Base-by-base conservation (phyloP, 2,888 invertebrate species). In the Chymomyza caudatula region DNA sequence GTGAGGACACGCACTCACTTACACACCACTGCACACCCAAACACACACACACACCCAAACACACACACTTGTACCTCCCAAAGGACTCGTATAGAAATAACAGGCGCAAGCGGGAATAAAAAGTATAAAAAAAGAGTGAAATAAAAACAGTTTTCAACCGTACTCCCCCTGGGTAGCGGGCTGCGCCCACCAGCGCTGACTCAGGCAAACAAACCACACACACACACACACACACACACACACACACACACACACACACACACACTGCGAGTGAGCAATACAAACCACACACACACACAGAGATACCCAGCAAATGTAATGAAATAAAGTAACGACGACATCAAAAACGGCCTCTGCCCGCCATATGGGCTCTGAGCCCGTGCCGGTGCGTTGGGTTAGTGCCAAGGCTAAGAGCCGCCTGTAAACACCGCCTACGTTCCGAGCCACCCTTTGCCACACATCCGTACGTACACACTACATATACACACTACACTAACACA, bases 241-340 rank as follows among this genome's bases (percentile, higher is more conserved):
- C 60, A 62, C 43, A 37, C 25, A 56, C 29, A 44, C 59, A 29
- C 22, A 49, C 22, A 56, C 43, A 49, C 43, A 25, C 15, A 20
- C 37, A 52, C 49, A 8, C 42, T 15, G 59, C 29, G 68, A 71
- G 66, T 64, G 68, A n/a, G n/a, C n/a, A n/a, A n/a, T n/a, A n/a
- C n/a, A n/a, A n/a, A 60, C 60, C 43, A 37, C 25, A 56, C 29
- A 44, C 59, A 29, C 22, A 49, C 22, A 56, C 43, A 49, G 43
- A 25, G 15, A 20, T 47, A 52, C 49, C 5, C 42, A 20, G 59
- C 29, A 71, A 71, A 68, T 64, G 68, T 71, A 74, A 74, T 71
- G 60, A 68, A 74, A 74, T 74, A 74, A 74, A 64, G 62, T 71
- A 67, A 67, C 67, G 61, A 63, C 63, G 57, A 66, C 63, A 60